Evolutionary conservation across 1,140 invertebrate genomes (phyloP), one percentile per base, ranked within the genome.

Genomic region (Leptopilina clavipes): DNA sequence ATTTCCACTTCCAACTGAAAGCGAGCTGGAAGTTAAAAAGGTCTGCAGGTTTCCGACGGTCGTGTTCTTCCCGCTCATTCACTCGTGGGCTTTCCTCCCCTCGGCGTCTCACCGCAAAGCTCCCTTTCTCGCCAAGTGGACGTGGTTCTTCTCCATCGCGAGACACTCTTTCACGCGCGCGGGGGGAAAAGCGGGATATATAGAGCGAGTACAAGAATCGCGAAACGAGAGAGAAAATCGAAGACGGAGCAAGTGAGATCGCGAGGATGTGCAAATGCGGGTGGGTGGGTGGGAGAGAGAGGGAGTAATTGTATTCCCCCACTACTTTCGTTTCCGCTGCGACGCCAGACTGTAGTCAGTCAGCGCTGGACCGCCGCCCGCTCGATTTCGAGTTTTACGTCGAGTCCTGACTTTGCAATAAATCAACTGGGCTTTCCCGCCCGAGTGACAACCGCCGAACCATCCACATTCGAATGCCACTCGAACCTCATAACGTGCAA

Each of bases 301-400:
- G 75, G 81, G 82, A 76, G 84, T 76, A 80, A 80, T 72, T 71
- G 81, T 73, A 71, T 80, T 80, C 86, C 87, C 88, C 88, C 88
- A 88, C 88, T 85, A 87, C 81, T 84, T 85, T 86, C 81, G 81
- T 86, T 83, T 84, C 84, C 84, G 87, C 84, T 86, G 88, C 86
- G 87, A 88, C 88, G 88, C 86, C 84, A 89, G 86, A 87, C 86
- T 80, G 85, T 86, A 90, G 85, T 91, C 89, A 91, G 89, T 91
- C 89, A 91, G 89, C 88, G 89, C 89, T 90, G 89, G 89, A 90
- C 89, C 89, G 89, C 89, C 89, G 88, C 88, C 88, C 89, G 89
- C 87, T 89, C 86, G 79, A 86, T 84, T 86, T 86, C 86, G 76
- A 83, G 82, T 84, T 76, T 78, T 80, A 80, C 48, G 80, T 80